Evolutionary conservation across 2,888 invertebrate species (phyloP), one percentile per base, ranked within the genome.

Genomic region (Hyposoter didymator): DNA sequence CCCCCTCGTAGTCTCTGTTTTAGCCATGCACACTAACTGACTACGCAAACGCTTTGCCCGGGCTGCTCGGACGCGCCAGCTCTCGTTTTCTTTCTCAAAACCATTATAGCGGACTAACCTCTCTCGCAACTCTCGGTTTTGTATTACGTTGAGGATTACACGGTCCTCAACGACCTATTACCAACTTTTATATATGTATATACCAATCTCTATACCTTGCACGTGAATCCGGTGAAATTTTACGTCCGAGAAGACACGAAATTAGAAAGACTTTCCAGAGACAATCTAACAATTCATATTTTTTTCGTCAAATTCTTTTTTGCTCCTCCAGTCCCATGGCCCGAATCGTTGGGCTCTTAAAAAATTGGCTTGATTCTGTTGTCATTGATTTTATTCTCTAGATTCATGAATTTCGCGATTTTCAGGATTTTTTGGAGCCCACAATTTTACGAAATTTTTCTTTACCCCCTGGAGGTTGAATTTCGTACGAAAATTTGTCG

Each of bases 81-180:
- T 81, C 81, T 81, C 74, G 45, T 74, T 84, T 81, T 80, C 59
- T 64, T 64, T 47, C 59, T 72, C 62, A 64, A 39, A 62, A 10
- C 45, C 22, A 43, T 72, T 72, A 49, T 28, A 72, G 47, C 70
- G 70, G 47, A 52, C 64, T 47, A 35, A 70, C 59, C 84, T 45
- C 64, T 39, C 73, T 78, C 69, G 75, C 76, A 47, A 76, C 67
- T 79, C 79, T 45, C 64, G 78, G 78, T 69, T 81, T 76, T 80
- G 62, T 78, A 87, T 85, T 85, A 85, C 83, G 85, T 81, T 47
- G 55, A 8, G 55, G 74, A 85, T 85, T 85, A 85, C 81, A 84
- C 66, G 72, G 49, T 73, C 72, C 62, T 73, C 76, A 39, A 67
- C 45, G 73, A 78, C 64, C 79, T 72, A 80, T 85, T 83, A 73